Conservation (phyloP, 1,140 invertebrate species). For the Bombus soroeensis region DNA sequence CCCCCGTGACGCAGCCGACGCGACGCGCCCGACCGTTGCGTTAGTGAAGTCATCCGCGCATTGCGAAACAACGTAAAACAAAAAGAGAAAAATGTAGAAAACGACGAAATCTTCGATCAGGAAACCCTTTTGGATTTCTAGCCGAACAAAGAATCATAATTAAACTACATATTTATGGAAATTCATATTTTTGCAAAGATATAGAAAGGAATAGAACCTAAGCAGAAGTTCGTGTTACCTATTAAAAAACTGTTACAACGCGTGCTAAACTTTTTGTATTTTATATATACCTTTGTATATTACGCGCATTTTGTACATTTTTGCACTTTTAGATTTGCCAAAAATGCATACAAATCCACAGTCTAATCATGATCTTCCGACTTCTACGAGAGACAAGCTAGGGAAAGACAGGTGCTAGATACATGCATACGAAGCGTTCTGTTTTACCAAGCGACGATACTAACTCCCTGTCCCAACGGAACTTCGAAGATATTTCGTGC, state of each 20-base stretch:
- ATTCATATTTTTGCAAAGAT: no score
- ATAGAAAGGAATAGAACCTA: no score
- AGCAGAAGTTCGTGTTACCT: no score
- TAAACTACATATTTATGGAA: no score
- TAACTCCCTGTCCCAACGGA: background rate
- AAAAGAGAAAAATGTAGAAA: conserved; percentile 31
- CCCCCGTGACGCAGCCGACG: conserved; percentile 50
- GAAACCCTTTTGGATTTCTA: conserved; percentile 31
- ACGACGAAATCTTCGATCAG: conserved; percentile 19
- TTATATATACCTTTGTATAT: no score
- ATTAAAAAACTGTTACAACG: no score
- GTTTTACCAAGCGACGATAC: conserved; percentile 29
- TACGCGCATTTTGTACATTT: no score
- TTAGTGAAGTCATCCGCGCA: conserved; percentile 58
- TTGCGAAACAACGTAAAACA: conserved; percentile 67
- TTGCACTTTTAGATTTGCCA: no score
- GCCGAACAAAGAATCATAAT: conserved; percentile 25
- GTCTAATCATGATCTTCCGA: background rate
- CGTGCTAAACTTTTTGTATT: no score
- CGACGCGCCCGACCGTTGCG: conserved; percentile 45
- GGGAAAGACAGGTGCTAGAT: no score
- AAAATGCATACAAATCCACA: no score
- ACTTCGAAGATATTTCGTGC: background rate
- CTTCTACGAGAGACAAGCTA: background rate
- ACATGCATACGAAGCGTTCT: background rate